These are phyloP conservation scores for Physeter macrocephalus DNA, from an alignment of 2,113 vertebrate genomes.

Conservation along the genomic window DNA sequence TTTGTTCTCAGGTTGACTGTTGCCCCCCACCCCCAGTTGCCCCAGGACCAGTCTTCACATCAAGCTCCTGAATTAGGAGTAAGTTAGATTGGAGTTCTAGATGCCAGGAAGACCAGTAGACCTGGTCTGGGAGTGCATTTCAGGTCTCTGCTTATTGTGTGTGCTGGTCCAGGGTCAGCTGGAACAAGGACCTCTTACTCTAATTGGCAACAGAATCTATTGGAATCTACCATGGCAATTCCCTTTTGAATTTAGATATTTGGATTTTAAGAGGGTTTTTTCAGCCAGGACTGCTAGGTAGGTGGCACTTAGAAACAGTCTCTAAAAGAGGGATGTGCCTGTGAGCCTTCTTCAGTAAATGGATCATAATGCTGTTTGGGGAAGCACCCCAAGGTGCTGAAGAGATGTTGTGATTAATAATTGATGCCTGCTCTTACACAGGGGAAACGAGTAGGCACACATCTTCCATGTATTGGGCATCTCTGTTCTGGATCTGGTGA, in stretches of 20 bases:
- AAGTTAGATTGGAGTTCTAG: background rate
- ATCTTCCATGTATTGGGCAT: background rate
- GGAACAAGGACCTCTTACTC: background rate
- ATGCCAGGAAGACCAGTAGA: background rate
- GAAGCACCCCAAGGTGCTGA: background rate
- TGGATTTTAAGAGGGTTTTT: background rate
- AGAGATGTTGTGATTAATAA: background rate
- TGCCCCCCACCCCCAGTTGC: background rate
- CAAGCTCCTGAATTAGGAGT: background rate
- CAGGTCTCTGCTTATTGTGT: background rate
- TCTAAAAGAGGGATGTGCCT: background rate
- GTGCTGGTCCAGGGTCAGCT: background rate
- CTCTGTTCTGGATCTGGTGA: background rate
- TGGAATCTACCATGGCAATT: background rate
- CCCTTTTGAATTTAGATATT: background rate
- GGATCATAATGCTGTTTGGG: background rate
- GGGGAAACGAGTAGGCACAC: background rate
- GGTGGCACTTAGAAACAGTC: background rate
- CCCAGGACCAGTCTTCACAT: background rate
- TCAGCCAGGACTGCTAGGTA: background rate
- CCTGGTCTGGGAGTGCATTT: background rate
- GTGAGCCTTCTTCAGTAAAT: background rate
- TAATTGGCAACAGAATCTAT: background rate
- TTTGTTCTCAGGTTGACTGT: background rate
- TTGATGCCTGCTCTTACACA: background rate